Conservation (phyloP, 2,888 invertebrate species). For the Cryptocephalus primarius region DNA sequence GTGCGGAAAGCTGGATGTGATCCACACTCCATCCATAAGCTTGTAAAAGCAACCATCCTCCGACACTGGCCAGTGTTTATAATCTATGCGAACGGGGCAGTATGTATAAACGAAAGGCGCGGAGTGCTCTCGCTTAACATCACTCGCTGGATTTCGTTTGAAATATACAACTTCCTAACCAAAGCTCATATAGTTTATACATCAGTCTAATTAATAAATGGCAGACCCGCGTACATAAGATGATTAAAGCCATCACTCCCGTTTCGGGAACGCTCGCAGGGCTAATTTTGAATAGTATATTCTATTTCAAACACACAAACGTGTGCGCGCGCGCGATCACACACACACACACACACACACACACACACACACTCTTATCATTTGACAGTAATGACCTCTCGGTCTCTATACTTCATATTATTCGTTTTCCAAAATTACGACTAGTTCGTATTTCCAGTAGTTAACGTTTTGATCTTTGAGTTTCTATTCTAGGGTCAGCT, state of each 20-base stretch:
- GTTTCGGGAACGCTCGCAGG: not conserved
- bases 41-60: too few species aligned
- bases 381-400: too few species aligned
- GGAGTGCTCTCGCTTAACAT: not conserved
- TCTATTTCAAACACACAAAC: not conserved
- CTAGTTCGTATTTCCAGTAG: too few species aligned
- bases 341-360: not conserved
- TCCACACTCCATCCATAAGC: too few species aligned
- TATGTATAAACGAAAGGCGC: not conserved
- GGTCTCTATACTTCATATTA: too few species aligned
- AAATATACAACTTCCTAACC: constrained; percentile 27
- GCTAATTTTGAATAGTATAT: not conserved
- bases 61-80: not conserved
- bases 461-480: too few species aligned
- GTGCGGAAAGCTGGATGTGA: too few species aligned
- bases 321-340: not conserved
- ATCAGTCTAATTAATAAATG: constrained; percentile 39
- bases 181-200: constrained; percentile 30
- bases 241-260: constrained; percentile 19
- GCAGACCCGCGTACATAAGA: constrained; percentile 21
- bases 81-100: constrained; percentile 5
- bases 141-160: constrained; percentile 21
- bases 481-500: too few species aligned
- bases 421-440: too few species aligned
- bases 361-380: too few species aligned